Evolutionary conservation across 2,797 vertebrate species (phyloP).

Genomic region (Microctenopoma lineatum): DNA sequence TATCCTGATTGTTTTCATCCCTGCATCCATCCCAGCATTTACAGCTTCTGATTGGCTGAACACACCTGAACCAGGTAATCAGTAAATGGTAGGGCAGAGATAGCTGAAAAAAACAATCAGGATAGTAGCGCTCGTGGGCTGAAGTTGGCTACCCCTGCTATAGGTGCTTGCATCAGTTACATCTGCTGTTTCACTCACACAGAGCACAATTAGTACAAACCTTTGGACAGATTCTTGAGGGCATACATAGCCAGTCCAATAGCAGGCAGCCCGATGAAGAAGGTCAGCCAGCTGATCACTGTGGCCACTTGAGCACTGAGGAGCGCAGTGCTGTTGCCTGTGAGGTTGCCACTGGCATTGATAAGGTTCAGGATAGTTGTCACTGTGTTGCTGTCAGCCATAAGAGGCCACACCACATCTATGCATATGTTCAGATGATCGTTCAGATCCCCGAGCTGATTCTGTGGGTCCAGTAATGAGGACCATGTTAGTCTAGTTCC

Average conservation of each 20-base stretch:
- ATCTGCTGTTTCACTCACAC: too few relatives aligned
- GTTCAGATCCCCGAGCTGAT: background rate
- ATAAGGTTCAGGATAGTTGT: background rate
- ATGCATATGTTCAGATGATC: constrained; percentile 47
- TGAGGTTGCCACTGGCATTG: constrained; percentile 15
- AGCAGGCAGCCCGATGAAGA: constrained; percentile 70
- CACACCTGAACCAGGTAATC: too few relatives aligned
- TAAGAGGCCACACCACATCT: constrained; percentile 27
- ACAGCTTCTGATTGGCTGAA: too few relatives aligned
- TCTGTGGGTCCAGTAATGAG: background rate
- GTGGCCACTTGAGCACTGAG: constrained; percentile 22
- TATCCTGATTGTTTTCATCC: too few relatives aligned
- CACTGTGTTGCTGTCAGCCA: constrained; percentile 34
- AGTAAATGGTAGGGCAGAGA: too few relatives aligned
- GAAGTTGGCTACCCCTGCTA: too few relatives aligned
- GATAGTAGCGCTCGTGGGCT: too few relatives aligned
- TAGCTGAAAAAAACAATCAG: too few relatives aligned
- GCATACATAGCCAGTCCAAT: constrained; percentile 72
- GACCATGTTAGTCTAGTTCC: background rate
- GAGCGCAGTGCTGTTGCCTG: constrained; percentile 3
- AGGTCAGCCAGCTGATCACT: constrained; percentile 71
- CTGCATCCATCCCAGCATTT: too few relatives aligned
- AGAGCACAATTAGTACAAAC: constrained; percentile 29
- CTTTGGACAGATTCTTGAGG: constrained; percentile 73
- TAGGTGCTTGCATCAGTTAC: too few relatives aligned